These are phyloP conservation scores for Puma concolor DNA, from an alignment of 2,113 vertebrate species.

Conservation along the genomic window DNA sequence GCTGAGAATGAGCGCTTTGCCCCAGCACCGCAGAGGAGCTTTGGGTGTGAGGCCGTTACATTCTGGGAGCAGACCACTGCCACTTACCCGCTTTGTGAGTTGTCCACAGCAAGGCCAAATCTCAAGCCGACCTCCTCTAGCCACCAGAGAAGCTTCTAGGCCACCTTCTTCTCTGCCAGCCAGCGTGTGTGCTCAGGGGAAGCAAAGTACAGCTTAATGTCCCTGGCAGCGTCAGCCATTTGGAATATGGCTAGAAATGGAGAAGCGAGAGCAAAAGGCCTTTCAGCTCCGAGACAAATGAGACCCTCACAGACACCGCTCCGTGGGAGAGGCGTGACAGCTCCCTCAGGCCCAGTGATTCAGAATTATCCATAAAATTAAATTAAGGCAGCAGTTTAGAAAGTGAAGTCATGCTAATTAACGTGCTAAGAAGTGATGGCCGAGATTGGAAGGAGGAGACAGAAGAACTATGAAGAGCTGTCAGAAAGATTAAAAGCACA, in stretches of 20 bases:
- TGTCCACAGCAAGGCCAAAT: not conserved
- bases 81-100: not conserved
- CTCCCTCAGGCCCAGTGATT: not conserved
- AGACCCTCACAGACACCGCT: not conserved
- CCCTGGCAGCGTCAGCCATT: not conserved
- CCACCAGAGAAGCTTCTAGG: constrained; percentile 26
- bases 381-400: constrained; percentile 9
- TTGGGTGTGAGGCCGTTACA: not conserved
- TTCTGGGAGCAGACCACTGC: not conserved
- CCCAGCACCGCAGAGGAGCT: not conserved
- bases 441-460: constrained; percentile 8
- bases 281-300: not conserved
- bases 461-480: constrained; percentile 38
- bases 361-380: constrained; percentile 19
- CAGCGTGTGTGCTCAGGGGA: not conserved
- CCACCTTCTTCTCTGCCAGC: not conserved
- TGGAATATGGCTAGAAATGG: not conserved
- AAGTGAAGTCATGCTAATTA: constrained; percentile 55
- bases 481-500: constrained; percentile 44
- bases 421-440: constrained; percentile 33
- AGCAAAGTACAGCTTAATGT: not conserved
- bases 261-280: not conserved
- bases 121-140: not conserved
- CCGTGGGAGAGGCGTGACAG: not conserved
- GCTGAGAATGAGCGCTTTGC: not conserved